These are phyloP conservation scores for Tetramorium bicarinatum DNA, from an alignment of 2,888 invertebrate species.

Conservation along the genomic window DNA sequence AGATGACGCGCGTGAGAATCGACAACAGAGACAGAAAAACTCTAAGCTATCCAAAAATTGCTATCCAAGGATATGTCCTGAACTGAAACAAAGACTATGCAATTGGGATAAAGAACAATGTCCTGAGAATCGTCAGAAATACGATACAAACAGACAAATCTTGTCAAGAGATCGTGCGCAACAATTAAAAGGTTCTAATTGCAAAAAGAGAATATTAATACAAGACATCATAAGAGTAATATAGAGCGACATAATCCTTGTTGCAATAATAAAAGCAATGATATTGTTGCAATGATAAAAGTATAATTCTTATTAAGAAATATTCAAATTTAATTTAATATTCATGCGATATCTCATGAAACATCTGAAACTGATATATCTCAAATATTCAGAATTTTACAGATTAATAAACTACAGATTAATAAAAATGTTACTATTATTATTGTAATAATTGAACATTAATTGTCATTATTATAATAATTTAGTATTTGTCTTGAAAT, in stretches of 20 bases:
- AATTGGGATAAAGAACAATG: background rate
- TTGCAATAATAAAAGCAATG: background rate
- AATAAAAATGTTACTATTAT: background rate
- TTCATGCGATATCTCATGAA: background rate
- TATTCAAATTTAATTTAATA: background rate
- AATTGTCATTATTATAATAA: background rate
- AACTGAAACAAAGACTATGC: background rate
- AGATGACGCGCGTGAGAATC: background rate
- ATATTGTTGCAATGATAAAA: background rate
- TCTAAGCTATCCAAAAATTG: conserved; percentile 55
- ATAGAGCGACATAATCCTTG: background rate
- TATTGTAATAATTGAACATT: background rate
- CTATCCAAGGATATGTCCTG: conserved; percentile 62
- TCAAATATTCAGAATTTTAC: background rate
- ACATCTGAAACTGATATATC: conserved; percentile 8
- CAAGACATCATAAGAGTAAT: background rate
- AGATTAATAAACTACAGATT: background rate
- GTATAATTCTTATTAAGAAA: background rate
- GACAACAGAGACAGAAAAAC: background rate
- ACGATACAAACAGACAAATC: background rate
- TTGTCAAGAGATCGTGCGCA: background rate
- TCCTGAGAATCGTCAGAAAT: background rate
- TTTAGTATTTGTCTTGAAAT: background rate
- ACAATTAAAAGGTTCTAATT: conserved; percentile 30
- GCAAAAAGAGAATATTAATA: background rate